Base-by-base conservation (phyloP, 2,113 vertebrate genomes). In the Pipa parva region DNA sequence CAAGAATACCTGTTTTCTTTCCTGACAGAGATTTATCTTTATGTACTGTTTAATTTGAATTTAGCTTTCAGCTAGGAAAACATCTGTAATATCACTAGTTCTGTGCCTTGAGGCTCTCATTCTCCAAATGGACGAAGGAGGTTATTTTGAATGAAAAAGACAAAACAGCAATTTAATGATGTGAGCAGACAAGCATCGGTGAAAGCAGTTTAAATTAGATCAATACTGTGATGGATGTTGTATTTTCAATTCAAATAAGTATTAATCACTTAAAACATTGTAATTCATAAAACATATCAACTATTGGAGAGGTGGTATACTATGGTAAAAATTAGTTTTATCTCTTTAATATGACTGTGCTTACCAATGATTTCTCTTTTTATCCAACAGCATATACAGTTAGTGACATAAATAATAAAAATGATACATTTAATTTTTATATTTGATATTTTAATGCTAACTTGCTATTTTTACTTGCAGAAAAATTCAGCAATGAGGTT, bases 31-130 rank as follows among this genome's bases (percentile, higher is more conserved):
- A 13, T 60, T 0, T 4, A 0, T 71, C 12, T 74, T 63, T 70
- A 49, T 55, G 1, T 65, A 9, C 37, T 71, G 18, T 62, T 74
- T 62, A 56, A 62, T 75, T 76, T 77, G 1, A 60, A 59, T 9
- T 74, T 20, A 63, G 1, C 22, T 56, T 18, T 0, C 17, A 69
- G 0, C 37, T 46, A 58, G 59, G 60, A 71, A 75, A 76, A 51
- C 21, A 69, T 2, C 2, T 57, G 27, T 45, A 54, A 29, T 73
- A 13, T 21, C 0, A 48, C 77, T 25, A 29, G 73, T 9, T 70
- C 56, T 24, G 33, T 62, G 73, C 49, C 70, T 71, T 28, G 1
- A 52, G 63, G 28, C 33, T 57, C 4, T 21, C 54, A 60, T 59
- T 63, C 6, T 1, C 48, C 25, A 39, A 29, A 55, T 69, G 42